phyloP scores from a whole-genome alignment of 1,140 invertebrate species.

The Aphelenchoides avenae region DNA sequence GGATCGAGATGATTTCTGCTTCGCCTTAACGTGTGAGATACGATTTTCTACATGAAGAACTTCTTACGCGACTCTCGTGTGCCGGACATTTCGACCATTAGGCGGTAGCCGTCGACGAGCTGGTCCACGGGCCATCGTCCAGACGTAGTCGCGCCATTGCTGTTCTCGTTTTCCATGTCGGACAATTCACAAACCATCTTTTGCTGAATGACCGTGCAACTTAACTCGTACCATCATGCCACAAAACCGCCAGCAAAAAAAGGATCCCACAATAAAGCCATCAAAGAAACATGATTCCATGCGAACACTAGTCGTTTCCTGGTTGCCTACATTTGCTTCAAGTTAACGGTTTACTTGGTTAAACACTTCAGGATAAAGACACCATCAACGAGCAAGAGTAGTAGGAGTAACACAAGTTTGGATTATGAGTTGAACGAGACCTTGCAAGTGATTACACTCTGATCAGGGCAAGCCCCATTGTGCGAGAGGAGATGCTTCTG shows the following conservation, averaged over 20 bases:
- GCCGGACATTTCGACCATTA: slow-evolving; percentile 34
- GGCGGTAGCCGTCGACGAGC: slow-evolving; percentile 38
- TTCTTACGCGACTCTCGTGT: not conserved
- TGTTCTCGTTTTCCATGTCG: slow-evolving; percentile 15
- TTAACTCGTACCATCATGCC: too few species aligned
- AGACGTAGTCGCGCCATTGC: not conserved
- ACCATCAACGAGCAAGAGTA: too few species aligned
- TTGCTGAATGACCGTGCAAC: not conserved
- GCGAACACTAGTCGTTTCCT: too few species aligned
- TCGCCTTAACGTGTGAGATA: slow-evolving; percentile 26
- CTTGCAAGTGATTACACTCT: too few species aligned
- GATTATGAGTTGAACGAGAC: too few species aligned
- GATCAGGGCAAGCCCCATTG: too few species aligned
- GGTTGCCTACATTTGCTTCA: too few species aligned
- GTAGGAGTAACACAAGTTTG: too few species aligned
- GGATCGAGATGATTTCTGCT: slow-evolving; percentile 37
- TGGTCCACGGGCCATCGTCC: slow-evolving; percentile 24
- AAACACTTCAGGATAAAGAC: too few species aligned
- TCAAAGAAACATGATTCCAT: too few species aligned
- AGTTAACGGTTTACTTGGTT: too few species aligned
- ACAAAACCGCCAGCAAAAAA: slow-evolving; percentile 9
- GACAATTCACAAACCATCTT: slow-evolving; percentile 29
- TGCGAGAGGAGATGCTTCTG: too few species aligned
- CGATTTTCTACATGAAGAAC: not conserved
- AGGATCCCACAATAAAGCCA: slow-evolving; percentile 2